These are phyloP conservation scores for Neopipo cinnamomea DNA, from an alignment of 2,113 vertebrate species.

Conservation along the genomic window DNA sequence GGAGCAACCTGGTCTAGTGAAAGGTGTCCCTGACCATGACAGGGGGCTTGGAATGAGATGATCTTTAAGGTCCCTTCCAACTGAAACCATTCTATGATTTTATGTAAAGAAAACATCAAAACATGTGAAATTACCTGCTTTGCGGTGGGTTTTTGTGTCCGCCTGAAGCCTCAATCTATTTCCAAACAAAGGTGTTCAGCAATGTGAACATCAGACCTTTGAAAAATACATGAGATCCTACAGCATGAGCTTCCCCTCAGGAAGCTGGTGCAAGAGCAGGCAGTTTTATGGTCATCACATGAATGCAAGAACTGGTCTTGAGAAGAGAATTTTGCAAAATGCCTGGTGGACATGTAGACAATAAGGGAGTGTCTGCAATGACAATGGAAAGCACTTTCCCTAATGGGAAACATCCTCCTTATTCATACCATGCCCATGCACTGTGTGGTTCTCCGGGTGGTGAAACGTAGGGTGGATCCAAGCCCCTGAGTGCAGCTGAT, in stretches of 20 bases:
- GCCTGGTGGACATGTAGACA: background rate
- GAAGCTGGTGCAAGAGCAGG: background rate
- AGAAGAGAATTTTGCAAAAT: background rate
- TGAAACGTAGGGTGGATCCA: background rate
- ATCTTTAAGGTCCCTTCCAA: background rate
- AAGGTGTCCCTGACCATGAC: background rate
- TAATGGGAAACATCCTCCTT: slow-evolving; percentile 32
- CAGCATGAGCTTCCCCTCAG: background rate
- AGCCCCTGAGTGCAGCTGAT: background rate
- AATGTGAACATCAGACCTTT: background rate
- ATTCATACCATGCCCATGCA: background rate
- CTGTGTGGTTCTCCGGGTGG: background rate
- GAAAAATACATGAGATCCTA: background rate
- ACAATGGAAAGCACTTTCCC: slow-evolving; percentile 47
- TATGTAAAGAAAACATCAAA: background rate
- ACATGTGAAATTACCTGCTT: background rate
- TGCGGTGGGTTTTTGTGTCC: background rate
- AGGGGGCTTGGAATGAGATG: background rate
- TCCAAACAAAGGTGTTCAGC: background rate
- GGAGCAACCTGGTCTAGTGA: fast-evolving
- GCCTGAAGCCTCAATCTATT: background rate
- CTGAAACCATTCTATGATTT: background rate
- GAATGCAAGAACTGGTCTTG: background rate
- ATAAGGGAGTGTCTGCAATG: background rate
- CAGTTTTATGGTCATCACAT: background rate